Conservation (phyloP, 2,888 invertebrate species). For the Ochlodes sylvanus region DNA sequence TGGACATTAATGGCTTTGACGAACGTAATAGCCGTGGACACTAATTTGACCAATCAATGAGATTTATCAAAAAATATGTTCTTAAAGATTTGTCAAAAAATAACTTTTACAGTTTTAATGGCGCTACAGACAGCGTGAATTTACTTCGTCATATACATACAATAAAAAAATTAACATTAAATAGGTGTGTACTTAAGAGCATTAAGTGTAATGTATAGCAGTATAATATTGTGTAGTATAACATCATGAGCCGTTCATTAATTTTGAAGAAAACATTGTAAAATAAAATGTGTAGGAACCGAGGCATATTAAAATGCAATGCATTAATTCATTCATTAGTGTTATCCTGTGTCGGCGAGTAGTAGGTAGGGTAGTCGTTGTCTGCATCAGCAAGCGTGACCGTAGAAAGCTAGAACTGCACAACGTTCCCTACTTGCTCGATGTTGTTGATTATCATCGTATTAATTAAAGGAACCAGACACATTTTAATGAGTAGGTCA, state of each 20-base stretch:
- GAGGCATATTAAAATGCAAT: slow-evolving; percentile 8
- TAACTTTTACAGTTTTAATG: too few relatives aligned
- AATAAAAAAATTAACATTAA: too few relatives aligned
- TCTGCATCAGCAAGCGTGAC: slow-evolving; percentile 57
- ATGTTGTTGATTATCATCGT: slow-evolving; percentile 59
- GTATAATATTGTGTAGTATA: not conserved
- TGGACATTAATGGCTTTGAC: slow-evolving; percentile 58
- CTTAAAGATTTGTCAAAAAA: too few relatives aligned
- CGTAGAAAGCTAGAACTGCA: slow-evolving; percentile 61
- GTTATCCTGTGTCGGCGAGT: slow-evolving; percentile 22
- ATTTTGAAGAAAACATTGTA: not conserved
- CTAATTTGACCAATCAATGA: slow-evolving; percentile 2
- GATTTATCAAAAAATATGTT: not conserved
- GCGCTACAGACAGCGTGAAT: too few relatives aligned
- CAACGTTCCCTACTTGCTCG: slow-evolving; percentile 55
- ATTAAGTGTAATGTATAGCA: too few relatives aligned
- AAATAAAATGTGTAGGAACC: slow-evolving; percentile 4
- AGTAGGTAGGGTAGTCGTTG: slow-evolving; percentile 48
- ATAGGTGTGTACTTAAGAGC: too few relatives aligned
- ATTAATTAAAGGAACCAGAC: slow-evolving; percentile 63
- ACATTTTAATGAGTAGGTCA: slow-evolving; percentile 51
- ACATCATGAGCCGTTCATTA: not conserved
- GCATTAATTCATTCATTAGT: slow-evolving; percentile 29
- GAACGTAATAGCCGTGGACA: slow-evolving; percentile 47
- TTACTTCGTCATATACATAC: too few relatives aligned